These are phyloP conservation scores for Euzetes globulus DNA, from an alignment of 2,888 invertebrate genomes.

Conservation along the genomic window DNA sequence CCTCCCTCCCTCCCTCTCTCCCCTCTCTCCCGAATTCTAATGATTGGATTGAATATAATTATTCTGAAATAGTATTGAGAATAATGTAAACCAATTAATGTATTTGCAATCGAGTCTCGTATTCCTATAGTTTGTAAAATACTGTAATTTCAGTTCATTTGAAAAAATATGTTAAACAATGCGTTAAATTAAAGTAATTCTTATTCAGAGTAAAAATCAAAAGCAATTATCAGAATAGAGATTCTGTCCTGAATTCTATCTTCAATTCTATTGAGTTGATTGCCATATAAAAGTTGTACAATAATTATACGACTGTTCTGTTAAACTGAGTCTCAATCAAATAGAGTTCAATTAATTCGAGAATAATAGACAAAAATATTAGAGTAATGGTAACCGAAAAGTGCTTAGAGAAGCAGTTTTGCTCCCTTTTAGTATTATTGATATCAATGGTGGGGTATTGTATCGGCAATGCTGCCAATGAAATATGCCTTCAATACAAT, in stretches of 20 bases:
- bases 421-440: background rate
- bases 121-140: background rate
- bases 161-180: background rate
- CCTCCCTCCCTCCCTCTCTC: too few relatives aligned
- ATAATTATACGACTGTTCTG: background rate
- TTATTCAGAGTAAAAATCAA: background rate
- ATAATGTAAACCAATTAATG: too few relatives aligned
- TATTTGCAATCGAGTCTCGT: background rate
- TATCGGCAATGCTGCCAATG: background rate
- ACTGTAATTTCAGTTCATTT: background rate
- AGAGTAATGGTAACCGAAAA: conserved; percentile 6
- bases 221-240: background rate
- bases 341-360: conserved; percentile 15
- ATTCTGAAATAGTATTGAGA: too few relatives aligned
- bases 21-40: too few relatives aligned
- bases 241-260: too few relatives aligned
- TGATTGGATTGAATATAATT: too few relatives aligned
- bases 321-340: background rate
- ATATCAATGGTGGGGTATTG: too few relatives aligned
- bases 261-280: too few relatives aligned
- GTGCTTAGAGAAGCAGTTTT: conserved; percentile 4
- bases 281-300: background rate
- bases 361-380: conserved; percentile 5
- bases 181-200: background rate
- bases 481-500: conserved; percentile 25